Evolutionary conservation across 2,113 vertebrate species (phyloP).

Genomic region (Gasterosteus nipponicus): DNA sequence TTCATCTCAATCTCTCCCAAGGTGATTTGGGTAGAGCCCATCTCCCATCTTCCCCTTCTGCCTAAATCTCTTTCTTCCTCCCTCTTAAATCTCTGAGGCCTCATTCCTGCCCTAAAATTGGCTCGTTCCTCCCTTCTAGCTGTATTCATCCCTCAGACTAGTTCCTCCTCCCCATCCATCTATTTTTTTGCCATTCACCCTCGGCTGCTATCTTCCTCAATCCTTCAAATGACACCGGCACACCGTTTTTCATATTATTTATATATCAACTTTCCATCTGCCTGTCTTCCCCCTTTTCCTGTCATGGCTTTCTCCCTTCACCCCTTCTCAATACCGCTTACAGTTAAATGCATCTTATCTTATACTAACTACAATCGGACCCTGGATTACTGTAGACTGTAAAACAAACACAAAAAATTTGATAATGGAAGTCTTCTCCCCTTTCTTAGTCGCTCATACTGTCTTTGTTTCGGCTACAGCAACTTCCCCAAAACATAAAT

Average conservation of each 20-base stretch:
- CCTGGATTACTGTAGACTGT: slow-evolving; percentile 1
- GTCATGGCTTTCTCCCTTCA: slow-evolving; percentile 3
- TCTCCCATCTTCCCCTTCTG: slow-evolving; percentile 27
- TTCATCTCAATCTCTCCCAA: slow-evolving; percentile 57
- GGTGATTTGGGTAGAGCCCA: slow-evolving; percentile 46
- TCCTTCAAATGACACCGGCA: slow-evolving; percentile 23
- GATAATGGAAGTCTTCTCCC: background rate
- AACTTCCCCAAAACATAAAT: slow-evolving; percentile 21
- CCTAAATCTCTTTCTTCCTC: slow-evolving; percentile 15
- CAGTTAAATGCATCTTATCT: slow-evolving; percentile 29
- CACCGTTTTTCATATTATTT: slow-evolving; percentile 16
- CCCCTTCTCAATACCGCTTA: slow-evolving; percentile 15
- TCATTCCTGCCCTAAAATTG: slow-evolving; percentile 37
- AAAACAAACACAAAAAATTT: slow-evolving; percentile 18
- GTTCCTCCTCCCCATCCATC: slow-evolving; percentile 21
- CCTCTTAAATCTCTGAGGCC: slow-evolving; percentile 39
- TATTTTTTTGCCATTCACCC: slow-evolving; percentile 8
- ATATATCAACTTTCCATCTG: slow-evolving; percentile 35
- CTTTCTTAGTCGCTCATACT: slow-evolving; percentile 8
- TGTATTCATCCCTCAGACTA: slow-evolving; percentile 37
- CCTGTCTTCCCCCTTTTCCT: slow-evolving; percentile 4
- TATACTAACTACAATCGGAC: slow-evolving; percentile 1
- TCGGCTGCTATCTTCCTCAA: slow-evolving; percentile 7
- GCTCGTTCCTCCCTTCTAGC: slow-evolving; percentile 18
- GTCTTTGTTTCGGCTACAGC: slow-evolving; percentile 13